Evolutionary conservation across 1,140 invertebrate species (phyloP).

Genomic region (Oncopeltus fasciatus): DNA sequence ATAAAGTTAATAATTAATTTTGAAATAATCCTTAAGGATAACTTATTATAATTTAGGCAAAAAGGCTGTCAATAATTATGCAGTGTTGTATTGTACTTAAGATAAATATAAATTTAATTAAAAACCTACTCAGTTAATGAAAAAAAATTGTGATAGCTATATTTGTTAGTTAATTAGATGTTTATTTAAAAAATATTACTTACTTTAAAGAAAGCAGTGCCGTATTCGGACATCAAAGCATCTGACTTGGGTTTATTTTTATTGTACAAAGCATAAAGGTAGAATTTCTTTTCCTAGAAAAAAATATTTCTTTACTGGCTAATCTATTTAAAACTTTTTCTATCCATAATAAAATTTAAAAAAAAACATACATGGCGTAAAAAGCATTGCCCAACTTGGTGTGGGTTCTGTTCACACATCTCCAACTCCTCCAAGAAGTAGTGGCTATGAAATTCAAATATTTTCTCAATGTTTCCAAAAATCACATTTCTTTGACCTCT

Average conservation of each 20-base stretch:
- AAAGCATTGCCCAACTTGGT: slow-evolving; percentile 66
- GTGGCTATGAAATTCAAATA: slow-evolving; percentile 69
- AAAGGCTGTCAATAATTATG: too few species aligned
- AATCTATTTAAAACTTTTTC: not conserved
- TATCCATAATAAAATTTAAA: not conserved
- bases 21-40: too few species aligned
- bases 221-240: slow-evolving; percentile 69
- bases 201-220: slow-evolving; percentile 65
- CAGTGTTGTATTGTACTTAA: too few species aligned
- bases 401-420: slow-evolving; percentile 57
- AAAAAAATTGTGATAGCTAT: too few species aligned
- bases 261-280: slow-evolving; percentile 75
- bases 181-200: too few species aligned
- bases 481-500: slow-evolving; percentile 66
- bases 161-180: too few species aligned
- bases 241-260: slow-evolving; percentile 83
- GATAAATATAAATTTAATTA: too few species aligned
- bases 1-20: too few species aligned
- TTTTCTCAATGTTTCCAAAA: slow-evolving; percentile 74
- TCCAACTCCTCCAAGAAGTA: slow-evolving; percentile 63
- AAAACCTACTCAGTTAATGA: too few species aligned
- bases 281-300: slow-evolving; percentile 62
- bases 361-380: slow-evolving; percentile 48
- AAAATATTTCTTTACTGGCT: slow-evolving; percentile 2
- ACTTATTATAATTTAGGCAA: too few species aligned